A percentile compares a stretch with the other conserved stretches of the same genome.
phyloP scores from a whole-genome alignment of 1,140 invertebrate genomes.

The Laodelphax striatellus region DNA sequence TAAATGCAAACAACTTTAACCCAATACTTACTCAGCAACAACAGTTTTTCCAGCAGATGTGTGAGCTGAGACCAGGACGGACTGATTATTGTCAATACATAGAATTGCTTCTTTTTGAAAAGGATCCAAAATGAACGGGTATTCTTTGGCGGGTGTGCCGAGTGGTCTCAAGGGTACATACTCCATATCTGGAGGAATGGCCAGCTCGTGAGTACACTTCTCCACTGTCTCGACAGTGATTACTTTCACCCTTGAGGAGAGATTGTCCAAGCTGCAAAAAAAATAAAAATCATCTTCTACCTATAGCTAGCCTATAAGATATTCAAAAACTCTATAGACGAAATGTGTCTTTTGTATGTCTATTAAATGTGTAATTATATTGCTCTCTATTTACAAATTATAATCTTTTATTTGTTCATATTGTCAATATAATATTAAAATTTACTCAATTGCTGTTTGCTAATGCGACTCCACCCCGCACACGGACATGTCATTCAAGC shows the following conservation, averaged over 20 bases:
- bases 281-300: too few relatives aligned
- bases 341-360: too few relatives aligned
- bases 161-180: constrained; percentile 59
- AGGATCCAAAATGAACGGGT: constrained; percentile 90
- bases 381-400: too few relatives aligned
- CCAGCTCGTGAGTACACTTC: constrained; percentile 87
- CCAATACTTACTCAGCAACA: constrained; percentile 77
- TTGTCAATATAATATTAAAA: too few relatives aligned
- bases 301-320: background rate
- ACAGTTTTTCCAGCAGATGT: constrained; percentile 99
- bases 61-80: constrained; percentile 96
- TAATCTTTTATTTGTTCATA: too few relatives aligned
- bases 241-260: constrained; percentile 54
- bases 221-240: constrained; percentile 80
- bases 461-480: too few relatives aligned
- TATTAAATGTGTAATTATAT: too few relatives aligned
- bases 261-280: constrained; percentile 7
- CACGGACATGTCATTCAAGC: too few relatives aligned
- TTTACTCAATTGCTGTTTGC: too few relatives aligned
- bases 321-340: too few relatives aligned
- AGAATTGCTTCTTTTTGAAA: constrained; percentile 97
- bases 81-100: constrained; percentile 96
- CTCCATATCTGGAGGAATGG: constrained; percentile 71
- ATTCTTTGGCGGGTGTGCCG: constrained; percentile 77
- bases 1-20: too few relatives aligned